Evolutionary conservation across 2,888 invertebrate genomes (phyloP).

Genomic region (Drosophila atroscutellata): DNA sequence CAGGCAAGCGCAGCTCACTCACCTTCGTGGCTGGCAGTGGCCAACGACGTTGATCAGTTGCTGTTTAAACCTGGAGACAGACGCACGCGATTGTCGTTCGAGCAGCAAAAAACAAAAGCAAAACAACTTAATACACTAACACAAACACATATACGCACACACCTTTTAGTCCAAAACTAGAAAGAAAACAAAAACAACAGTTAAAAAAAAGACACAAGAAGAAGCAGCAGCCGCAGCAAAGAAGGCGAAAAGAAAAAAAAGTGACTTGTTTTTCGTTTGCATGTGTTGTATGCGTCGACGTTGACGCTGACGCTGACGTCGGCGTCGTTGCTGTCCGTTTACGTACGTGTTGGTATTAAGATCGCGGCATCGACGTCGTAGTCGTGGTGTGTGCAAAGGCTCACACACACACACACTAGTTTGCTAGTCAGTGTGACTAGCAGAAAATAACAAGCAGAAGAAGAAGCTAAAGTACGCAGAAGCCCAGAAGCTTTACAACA

Average conservation of each 20-base stretch:
- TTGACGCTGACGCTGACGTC: constrained; percentile 40
- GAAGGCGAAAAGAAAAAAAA: constrained; percentile 66
- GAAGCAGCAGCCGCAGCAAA: constrained; percentile 60
- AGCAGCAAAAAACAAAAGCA: constrained; percentile 29
- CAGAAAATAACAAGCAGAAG: constrained; percentile 36
- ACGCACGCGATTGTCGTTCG: constrained; percentile 61
- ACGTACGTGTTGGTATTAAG: constrained; percentile 63
- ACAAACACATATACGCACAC: constrained; percentile 36
- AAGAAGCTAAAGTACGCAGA: constrained; percentile 25
- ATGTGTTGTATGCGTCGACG: constrained; percentile 66
- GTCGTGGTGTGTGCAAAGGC: constrained; percentile 52
- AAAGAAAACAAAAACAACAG: constrained; percentile 72
- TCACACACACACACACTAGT: constrained; percentile 28
- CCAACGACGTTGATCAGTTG: constrained; percentile 71
- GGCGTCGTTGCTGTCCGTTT: constrained; percentile 36
- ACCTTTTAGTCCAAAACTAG: constrained; percentile 69
- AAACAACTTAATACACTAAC: constrained; percentile 38
- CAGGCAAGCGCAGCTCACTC: constrained; percentile 66
- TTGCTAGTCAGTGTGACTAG: constrained; percentile 69
- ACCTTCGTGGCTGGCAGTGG: constrained; percentile 72
- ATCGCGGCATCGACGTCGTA: constrained; percentile 53
- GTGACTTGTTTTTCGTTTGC: constrained; percentile 74
- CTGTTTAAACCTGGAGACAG: constrained; percentile 66
- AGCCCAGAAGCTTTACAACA: constrained; percentile 26
- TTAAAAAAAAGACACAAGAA: constrained; percentile 47